A percentile compares a stretch with the other conserved stretches of the same genome.
These are phyloP conservation scores for Apaloderma vittatum DNA, from an alignment of 2,113 vertebrate genomes.

Conservation along the genomic window DNA sequence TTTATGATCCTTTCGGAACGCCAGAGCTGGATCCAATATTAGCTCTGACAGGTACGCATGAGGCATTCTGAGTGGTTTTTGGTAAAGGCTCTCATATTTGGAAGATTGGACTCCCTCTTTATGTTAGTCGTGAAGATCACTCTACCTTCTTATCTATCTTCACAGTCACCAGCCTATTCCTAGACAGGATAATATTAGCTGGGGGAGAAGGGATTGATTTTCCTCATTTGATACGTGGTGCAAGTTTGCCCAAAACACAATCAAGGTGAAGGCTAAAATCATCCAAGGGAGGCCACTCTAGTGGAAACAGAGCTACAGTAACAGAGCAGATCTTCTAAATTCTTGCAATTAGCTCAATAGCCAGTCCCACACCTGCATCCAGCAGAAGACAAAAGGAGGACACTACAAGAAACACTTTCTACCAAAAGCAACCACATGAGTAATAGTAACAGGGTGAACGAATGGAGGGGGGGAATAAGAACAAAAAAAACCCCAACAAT, in stretches of 20 bases:
- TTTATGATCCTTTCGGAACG: neutral
- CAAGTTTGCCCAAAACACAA: neutral
- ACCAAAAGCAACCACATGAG: neutral
- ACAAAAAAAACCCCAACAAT: neutral
- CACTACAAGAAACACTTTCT: neutral
- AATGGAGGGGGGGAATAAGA: neutral
- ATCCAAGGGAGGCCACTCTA: neutral
- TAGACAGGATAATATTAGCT: neutral
- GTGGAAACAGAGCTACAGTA: neutral
- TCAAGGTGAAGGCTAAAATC: neutral
- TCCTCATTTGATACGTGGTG: too few species aligned
- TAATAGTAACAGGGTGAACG: accelerated
- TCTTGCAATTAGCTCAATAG: neutral
- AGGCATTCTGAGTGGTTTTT: neutral
- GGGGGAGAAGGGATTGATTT: neutral
- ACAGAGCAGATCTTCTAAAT: neutral
- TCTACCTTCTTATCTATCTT: neutral
- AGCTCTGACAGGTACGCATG: neutral
- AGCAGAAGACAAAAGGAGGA: neutral
- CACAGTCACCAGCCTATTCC: neutral
- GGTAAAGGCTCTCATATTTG: neutral
- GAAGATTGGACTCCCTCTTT: neutral
- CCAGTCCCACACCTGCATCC: neutral
- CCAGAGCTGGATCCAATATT: neutral
- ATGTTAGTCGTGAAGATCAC: neutral